These are phyloP conservation scores for Athrips mouffetella DNA, from an alignment of 2,888 invertebrate genomes.

Conservation along the genomic window DNA sequence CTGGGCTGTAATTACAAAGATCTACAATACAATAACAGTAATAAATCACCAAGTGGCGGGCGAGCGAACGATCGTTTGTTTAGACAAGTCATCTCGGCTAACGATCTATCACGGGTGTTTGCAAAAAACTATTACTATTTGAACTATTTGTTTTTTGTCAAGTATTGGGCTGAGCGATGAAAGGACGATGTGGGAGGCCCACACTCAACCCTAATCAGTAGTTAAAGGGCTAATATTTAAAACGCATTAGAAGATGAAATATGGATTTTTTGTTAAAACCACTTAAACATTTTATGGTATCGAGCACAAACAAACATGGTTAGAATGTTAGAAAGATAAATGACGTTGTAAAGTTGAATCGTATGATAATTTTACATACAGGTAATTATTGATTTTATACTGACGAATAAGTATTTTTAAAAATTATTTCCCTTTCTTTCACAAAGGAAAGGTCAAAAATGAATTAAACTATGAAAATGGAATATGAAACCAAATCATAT, in stretches of 20 bases:
- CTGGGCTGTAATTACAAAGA: not conserved
- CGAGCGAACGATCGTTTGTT: slow-evolving; percentile 62
- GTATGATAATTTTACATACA: too few species aligned
- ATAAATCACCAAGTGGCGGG: slow-evolving; percentile 59
- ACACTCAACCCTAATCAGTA: slow-evolving; percentile 42
- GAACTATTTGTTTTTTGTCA: slow-evolving; percentile 47
- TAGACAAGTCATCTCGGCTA: slow-evolving; percentile 54
- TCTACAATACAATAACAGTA: slow-evolving; percentile 19
- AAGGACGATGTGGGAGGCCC: slow-evolving; percentile 48
- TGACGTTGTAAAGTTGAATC: too few species aligned
- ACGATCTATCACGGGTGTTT: slow-evolving; percentile 48
- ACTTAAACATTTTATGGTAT: not conserved
- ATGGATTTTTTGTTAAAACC: not conserved
- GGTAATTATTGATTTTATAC: too few species aligned
- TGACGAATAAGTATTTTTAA: too few species aligned
- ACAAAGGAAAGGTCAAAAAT: not conserved
- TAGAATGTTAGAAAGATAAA: too few species aligned
- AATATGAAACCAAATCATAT: not conserved
- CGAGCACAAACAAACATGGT: not conserved
- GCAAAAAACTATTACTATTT: slow-evolving; percentile 52
- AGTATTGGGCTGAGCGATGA: slow-evolving; percentile 36
- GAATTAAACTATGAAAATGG: not conserved
- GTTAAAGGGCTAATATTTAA: slow-evolving; percentile 30
- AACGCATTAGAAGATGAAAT: slow-evolving; percentile 9
- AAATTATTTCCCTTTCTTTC: too few species aligned